Evolutionary conservation across 2,113 vertebrate species (phyloP).

Genomic region (human (Homo sapiens)): GRCh38 chr4:156834001-156834500

Average conservation of each 20-base stretch:
- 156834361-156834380: slow-evolving; percentile 43
- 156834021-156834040: background rate
- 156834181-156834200: slow-evolving; percentile 7
- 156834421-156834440: slow-evolving; percentile 76
- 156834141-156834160: slow-evolving; percentile 39
- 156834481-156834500: slow-evolving; percentile 77
- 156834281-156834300: slow-evolving; percentile 14
- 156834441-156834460: slow-evolving; percentile 82
- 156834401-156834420: slow-evolving; percentile 35
- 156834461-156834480: slow-evolving; percentile 81
- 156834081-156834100: background rate
- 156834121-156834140: background rate
- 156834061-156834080: background rate
- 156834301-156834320: slow-evolving; percentile 1
- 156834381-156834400: slow-evolving; percentile 68
- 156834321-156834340: slow-evolving; percentile 7
- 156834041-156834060: background rate
- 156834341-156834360: slow-evolving; percentile 50
- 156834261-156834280: background rate
- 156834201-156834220: background rate
- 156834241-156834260: background rate
- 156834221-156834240: background rate
- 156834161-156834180: slow-evolving; percentile 31
- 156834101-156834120: background rate
- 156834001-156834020: background rate